Conservation (phyloP, 2,113 vertebrate species). For the Excalfactoria chinensis region DNA sequence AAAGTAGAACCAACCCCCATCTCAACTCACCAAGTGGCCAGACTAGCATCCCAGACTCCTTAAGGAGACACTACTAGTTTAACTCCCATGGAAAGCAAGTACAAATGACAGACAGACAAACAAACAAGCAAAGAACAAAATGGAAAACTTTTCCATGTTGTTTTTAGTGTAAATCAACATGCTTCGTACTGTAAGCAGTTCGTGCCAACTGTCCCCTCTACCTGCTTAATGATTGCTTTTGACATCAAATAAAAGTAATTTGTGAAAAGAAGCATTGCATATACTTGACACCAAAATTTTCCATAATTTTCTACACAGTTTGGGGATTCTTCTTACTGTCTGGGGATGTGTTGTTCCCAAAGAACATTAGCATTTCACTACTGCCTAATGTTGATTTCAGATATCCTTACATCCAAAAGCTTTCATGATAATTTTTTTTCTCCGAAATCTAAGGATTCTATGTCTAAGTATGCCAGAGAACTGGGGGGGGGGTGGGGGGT, state of each 20-base stretch:
- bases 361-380: background rate
- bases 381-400: background rate
- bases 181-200: background rate
- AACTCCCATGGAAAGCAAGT: background rate
- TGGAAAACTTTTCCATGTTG: background rate
- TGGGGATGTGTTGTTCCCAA: background rate
- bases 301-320: background rate
- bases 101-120: no score
- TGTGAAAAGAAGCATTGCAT: background rate
- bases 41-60: background rate
- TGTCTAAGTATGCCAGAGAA: background rate
- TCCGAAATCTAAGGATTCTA: background rate
- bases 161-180: background rate
- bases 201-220: background rate
- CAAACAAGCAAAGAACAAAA: background rate
- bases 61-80: background rate
- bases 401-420: background rate
- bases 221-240: background rate
- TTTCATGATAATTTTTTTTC: background rate
- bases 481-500: accelerated
- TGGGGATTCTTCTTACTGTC: background rate
- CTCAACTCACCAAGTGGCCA: background rate
- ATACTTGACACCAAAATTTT: background rate
- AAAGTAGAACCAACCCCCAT: background rate
- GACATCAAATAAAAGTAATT: background rate